Base-by-base conservation (phyloP, 2,888 invertebrate species). In the Metellina segmentata region DNA sequence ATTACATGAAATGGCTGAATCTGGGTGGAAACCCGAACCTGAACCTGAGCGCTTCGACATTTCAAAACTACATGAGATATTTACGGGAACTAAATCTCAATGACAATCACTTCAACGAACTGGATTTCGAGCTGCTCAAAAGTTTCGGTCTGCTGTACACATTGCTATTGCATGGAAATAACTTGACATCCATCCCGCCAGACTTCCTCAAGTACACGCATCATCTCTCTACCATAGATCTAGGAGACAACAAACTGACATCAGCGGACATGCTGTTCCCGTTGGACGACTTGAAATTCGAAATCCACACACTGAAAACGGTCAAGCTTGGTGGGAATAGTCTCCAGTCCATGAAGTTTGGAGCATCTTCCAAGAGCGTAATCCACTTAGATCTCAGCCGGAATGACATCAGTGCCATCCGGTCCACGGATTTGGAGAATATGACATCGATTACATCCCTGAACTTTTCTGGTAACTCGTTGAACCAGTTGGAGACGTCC, bases 1-100 rank as follows among this genome's bases (percentile, higher is more conserved):
- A 71, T 51, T 6, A 11, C 20, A 11, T 72, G 13, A 72, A 81
- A 53, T 48, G n/a, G 48, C 52, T 87, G 6, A 52, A 79, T 13
- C 53, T 87, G 1, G 87, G 79, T 11, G 72, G 81, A 9, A 87
- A 87, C n/a, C 87, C 87, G 0, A n/a, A 81, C 0, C 34, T 87
- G 5, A 87, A 71, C 7, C 16, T 79, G 6, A 87, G 48, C 16
- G 7, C 48, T 6, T 51, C 71, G 9, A 70, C 78, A 6, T 78
- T 86, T 20, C 0, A 20, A 9, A 49, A 20, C 49, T 16, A 9
- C 4, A 52, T 81, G 79, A n/a, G 8, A 4, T 9, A 79, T 9
- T 53, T 87, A 7, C 6, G 19, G 7, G 34, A 6, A 16, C 48
- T 87, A 1, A 9, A 20, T 13, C 71, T 87, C n/a, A 81, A 11